Conservation (phyloP, 2,888 invertebrate species). For the Cremastinae sp. region DNA sequence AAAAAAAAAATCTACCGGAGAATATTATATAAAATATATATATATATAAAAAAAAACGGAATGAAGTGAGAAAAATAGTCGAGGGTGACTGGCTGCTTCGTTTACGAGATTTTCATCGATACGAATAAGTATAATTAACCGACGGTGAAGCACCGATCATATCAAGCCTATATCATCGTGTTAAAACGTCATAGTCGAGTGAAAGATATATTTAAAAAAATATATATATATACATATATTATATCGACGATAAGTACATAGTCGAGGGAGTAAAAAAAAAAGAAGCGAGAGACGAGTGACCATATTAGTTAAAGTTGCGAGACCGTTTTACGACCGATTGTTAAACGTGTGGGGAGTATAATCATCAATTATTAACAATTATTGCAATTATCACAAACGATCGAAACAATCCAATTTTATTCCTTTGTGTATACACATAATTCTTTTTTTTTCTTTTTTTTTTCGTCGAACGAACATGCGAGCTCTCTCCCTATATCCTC, state of each 20-base stretch:
- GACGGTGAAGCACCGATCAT: slow-evolving; percentile 75
- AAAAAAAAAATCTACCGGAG: slow-evolving; percentile 7
- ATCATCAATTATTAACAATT: not conserved
- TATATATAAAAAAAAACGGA: slow-evolving; percentile 35
- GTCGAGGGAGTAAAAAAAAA: slow-evolving; percentile 28
- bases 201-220: slow-evolving; percentile 35
- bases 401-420: slow-evolving; percentile 19
- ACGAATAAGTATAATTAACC: slow-evolving; percentile 64
- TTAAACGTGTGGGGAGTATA: slow-evolving; percentile 68
- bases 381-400: not conserved
- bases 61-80: slow-evolving; percentile 47
- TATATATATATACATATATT: slow-evolving; percentile 60
- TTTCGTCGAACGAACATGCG: not conserved
- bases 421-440: slow-evolving; percentile 22
- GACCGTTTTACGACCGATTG: slow-evolving; percentile 73
- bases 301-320: slow-evolving; percentile 60
- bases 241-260: slow-evolving; percentile 47
- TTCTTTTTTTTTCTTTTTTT: slow-evolving; percentile 4
- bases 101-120: slow-evolving; percentile 34
- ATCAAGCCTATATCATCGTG: slow-evolving; percentile 80
- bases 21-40: too few relatives aligned
- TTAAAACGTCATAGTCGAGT: slow-evolving; percentile 71
- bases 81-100: slow-evolving; percentile 23
- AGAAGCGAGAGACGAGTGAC: slow-evolving; percentile 5
- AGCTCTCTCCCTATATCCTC: slow-evolving; percentile 3